Evolutionary conservation across 23 tunicate genomes (phyloP).

Genomic region (Trididemnum nubilum): DNA sequence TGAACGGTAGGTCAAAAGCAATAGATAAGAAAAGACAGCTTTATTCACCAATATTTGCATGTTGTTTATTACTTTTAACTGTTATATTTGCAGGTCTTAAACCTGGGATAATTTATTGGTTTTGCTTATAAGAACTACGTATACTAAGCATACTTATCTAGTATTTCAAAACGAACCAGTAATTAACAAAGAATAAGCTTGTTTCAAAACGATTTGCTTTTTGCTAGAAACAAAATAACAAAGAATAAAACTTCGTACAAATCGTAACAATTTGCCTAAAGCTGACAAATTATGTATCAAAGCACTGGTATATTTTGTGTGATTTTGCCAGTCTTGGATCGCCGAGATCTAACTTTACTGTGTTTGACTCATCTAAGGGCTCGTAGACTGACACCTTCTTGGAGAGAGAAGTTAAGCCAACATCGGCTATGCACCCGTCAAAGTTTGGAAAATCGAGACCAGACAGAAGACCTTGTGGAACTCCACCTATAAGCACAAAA

Average conservation of each 20-base stretch:
- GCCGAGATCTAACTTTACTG: slow-evolving; percentile 50
- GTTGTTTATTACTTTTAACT: too few relatives aligned
- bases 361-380: slow-evolving; percentile 42
- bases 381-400: slow-evolving; percentile 27
- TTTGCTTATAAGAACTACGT: too few relatives aligned
- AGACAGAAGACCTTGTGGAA: slow-evolving; percentile 46
- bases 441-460: slow-evolving; percentile 54
- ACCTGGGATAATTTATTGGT: too few relatives aligned
- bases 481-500: slow-evolving; percentile 61
- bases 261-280: too few relatives aligned
- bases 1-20: background rate
- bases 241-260: too few relatives aligned
- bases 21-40: background rate
- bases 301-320: background rate
- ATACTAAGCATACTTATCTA: too few relatives aligned
- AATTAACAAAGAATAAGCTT: too few relatives aligned
- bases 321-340: slow-evolving; percentile 11
- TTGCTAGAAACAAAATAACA: too few relatives aligned
- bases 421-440: slow-evolving; percentile 62
- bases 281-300: too few relatives aligned
- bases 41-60: background rate
- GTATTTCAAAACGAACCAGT: too few relatives aligned
- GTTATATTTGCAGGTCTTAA: too few relatives aligned
- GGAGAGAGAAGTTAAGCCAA: slow-evolving; percentile 41
- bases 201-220: too few relatives aligned